Base-by-base conservation (phyloP, 2,113 vertebrate species). In the Orientallactaga bullata region DNA sequence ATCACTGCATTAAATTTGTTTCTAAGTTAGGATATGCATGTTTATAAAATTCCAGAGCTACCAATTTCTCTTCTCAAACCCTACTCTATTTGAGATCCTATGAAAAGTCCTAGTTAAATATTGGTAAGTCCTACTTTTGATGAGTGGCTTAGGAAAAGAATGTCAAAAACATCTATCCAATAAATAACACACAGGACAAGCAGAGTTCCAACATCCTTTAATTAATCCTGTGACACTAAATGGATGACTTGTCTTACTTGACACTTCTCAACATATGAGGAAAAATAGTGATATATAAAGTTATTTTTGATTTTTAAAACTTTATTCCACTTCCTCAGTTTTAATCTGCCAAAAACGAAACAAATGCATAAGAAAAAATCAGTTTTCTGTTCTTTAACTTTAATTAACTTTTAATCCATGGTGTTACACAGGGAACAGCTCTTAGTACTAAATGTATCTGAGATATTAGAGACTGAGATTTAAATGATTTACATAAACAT, bases 361-460 rank as follows among this genome's bases (percentile, higher is more conserved):
- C 91, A 96, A 96, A 95, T 96, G 73, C 90, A 93, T 95, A 94
- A 89, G 63, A n/a, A 95, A 98, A 96, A 97, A 98, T 98, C 96
- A 94, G 76, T 88, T 97, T 95, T 85, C 63, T 97, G 95, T 93
- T 79, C 89, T 98, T 95, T 95, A 96, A 89, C 89, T 96, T 96
- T 98, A 98, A 98, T 98, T 97, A 98, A 97, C 92, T 97, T 98
- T 96, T 98, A 98, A 98, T 98, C 96, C 96, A 89, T 96, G 91
- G 74, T 93, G 91, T 96, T 97, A 96, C 81, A 95, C 73, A 83
- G 93, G 93, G 94, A 96, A 58, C 79, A 78, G 97, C 94, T 95
- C 95, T 97, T 97, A 97, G 93, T 96, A 96, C 89, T 95, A 96
- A 97, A 93, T 97, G 86, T 97, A 82, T 96, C 95, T 97, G 77